Evolutionary conservation across 1,140 invertebrate species (phyloP).

Genomic region (Cydia splendana): DNA sequence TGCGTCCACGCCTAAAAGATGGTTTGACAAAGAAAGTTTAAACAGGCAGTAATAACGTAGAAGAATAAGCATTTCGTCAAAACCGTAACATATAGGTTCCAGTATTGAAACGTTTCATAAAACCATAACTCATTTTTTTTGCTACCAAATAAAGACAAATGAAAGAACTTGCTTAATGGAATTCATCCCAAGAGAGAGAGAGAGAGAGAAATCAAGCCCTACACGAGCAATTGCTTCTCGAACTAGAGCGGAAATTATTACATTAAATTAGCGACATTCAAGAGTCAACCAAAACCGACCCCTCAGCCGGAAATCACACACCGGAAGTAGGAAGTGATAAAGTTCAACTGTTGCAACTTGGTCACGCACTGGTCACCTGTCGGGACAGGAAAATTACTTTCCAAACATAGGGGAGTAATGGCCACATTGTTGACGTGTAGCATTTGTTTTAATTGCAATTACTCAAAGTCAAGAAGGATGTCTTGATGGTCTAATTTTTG

Average conservation of each 20-base stretch:
- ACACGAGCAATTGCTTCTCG: not conserved
- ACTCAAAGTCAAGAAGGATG: not conserved
- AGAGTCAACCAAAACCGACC: constrained; percentile 25
- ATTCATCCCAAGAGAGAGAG: too few relatives aligned
- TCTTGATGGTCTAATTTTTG: not conserved
- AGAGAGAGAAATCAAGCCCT: too few relatives aligned
- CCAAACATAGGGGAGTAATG: constrained; percentile 42
- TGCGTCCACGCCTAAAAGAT: too few relatives aligned
- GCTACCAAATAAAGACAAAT: too few relatives aligned
- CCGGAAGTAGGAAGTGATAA: constrained; percentile 75
- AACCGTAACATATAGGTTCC: too few relatives aligned
- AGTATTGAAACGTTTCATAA: too few relatives aligned
- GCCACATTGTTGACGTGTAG: constrained; percentile 15
- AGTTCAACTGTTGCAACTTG: constrained; percentile 63
- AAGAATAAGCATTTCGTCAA: too few relatives aligned
- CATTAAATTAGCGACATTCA: constrained; percentile 23
- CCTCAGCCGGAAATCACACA: constrained; percentile 58
- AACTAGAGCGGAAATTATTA: not conserved
- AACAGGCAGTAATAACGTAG: too few relatives aligned
- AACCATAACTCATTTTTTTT: too few relatives aligned
- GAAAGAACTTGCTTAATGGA: not conserved
- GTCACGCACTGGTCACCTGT: constrained; percentile 58
- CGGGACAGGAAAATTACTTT: constrained; percentile 52
- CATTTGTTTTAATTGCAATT: constrained; percentile 34
- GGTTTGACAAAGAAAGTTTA: too few relatives aligned